Evolutionary conservation across 1,140 invertebrate genomes (phyloP).

Genomic region (Micrasema minimum): DNA sequence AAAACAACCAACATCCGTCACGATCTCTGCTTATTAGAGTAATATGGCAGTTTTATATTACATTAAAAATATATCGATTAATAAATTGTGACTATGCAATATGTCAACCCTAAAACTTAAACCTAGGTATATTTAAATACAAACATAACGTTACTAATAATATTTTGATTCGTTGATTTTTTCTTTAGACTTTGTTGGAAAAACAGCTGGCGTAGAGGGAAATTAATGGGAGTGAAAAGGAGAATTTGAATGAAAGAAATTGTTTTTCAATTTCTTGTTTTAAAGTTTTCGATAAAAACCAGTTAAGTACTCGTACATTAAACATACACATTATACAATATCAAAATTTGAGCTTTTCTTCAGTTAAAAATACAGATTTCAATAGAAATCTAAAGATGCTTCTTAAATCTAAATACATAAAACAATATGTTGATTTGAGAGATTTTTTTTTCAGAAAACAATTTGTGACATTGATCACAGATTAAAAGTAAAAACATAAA

Average conservation of each 20-base stretch:
- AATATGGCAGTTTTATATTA: slow-evolving; percentile 54
- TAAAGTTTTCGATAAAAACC: too few species aligned
- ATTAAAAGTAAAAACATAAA: slow-evolving; percentile 45
- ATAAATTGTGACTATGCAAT: slow-evolving; percentile 43
- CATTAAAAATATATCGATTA: slow-evolving; percentile 48
- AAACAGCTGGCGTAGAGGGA: too few species aligned
- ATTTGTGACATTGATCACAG: slow-evolving; percentile 46
- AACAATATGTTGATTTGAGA: slow-evolving; percentile 15
- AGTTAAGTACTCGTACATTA: background rate
- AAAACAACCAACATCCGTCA: slow-evolving; percentile 45
- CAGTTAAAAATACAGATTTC: slow-evolving; percentile 30
- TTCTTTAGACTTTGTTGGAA: too few species aligned
- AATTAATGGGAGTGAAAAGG: too few species aligned
- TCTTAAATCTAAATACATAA: slow-evolving; percentile 25
- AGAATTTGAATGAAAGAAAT: too few species aligned
- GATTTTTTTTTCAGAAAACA: slow-evolving; percentile 24
- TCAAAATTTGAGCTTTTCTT: slow-evolving; percentile 51
- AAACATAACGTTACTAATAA: slow-evolving; percentile 29
- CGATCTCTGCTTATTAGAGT: slow-evolving; percentile 52
- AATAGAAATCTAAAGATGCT: slow-evolving; percentile 2
- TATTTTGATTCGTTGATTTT: too few species aligned
- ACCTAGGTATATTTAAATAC: slow-evolving; percentile 33
- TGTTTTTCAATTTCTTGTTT: too few species aligned
- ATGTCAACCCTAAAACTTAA: slow-evolving; percentile 41
- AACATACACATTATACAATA: slow-evolving; percentile 34